A percentile compares a stretch with the other conserved stretches of the same genome.
phyloP scores from a whole-genome alignment of 2,113 vertebrate genomes.

The Bombycilla garrulus region DNA sequence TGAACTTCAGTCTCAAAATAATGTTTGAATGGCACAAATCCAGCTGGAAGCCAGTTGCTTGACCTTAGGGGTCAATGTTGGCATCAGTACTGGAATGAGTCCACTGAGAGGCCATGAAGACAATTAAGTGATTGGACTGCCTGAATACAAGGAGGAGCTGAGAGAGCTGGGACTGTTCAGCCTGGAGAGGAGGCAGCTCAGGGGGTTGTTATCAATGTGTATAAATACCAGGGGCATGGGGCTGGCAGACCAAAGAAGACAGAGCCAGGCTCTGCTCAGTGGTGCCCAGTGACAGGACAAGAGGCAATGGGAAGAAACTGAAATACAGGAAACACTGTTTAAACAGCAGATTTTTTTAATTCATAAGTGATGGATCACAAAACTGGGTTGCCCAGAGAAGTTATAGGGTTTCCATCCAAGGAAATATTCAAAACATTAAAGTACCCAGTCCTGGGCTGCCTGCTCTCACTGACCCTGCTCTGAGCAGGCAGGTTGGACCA shows the following conservation, averaged over 20 bases:
- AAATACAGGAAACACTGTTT: not conserved
- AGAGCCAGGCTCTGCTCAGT: not conserved
- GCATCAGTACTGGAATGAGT: not conserved
- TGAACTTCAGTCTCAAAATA: not conserved
- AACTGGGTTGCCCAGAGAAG: not conserved
- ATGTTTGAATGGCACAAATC: not conserved
- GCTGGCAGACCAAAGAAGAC: not conserved
- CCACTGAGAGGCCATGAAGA: not conserved
- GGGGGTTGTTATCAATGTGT: not conserved
- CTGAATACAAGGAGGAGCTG: not conserved
- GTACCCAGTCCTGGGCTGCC: not conserved
- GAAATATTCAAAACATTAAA: not conserved
- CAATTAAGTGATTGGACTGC: not conserved
- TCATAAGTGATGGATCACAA: not conserved
- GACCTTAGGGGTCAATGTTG: not conserved
- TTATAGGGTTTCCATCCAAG: not conserved
- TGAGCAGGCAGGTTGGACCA: not conserved
- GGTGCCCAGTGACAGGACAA: not conserved
- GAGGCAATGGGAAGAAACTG: not conserved
- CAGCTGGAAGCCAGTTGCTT: not conserved
- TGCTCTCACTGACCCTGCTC: not conserved
- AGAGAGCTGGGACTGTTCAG: not conserved
- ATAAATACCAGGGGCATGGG: not conserved
- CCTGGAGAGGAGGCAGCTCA: not conserved
- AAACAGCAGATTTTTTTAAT: not conserved